Percentiles rank a stretch among this genome's conserved stretches.
Conservation (phyloP, 1,140 invertebrate species). For the Latrodectus geometricus region DNA sequence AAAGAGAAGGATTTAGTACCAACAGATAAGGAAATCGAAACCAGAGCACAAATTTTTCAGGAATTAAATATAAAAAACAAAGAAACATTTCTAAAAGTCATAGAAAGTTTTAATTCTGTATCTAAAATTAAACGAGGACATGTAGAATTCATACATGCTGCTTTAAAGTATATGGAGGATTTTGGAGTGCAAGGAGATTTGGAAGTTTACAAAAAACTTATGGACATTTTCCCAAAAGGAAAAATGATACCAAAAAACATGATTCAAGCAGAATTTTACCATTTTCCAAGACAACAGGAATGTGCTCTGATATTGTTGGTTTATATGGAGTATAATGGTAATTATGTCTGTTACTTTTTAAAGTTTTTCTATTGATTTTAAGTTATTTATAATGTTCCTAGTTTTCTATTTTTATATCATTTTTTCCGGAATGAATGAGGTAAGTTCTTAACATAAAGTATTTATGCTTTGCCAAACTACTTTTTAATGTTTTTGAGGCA, state of each 20-base stretch:
- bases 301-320: slow-evolving; percentile 87
- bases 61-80: slow-evolving; percentile 77
- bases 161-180: slow-evolving; percentile 87
- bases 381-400: no score
- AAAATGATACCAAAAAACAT: slow-evolving; percentile 84
- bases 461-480: no score
- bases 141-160: slow-evolving; percentile 93
- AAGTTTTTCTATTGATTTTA: no score
- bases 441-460: no score
- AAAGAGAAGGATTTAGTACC: no score
- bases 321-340: slow-evolving; percentile 88
- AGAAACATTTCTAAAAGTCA: slow-evolving; percentile 79
- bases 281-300: slow-evolving; percentile 92
- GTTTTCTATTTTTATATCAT: no score
- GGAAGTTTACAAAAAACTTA: slow-evolving; percentile 88
- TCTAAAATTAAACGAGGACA: slow-evolving; percentile 79
- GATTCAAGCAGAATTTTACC: slow-evolving; percentile 87
- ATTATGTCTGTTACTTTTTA: neutral
- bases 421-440: no score
- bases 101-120: slow-evolving; percentile 76
- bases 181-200: slow-evolving; percentile 92
- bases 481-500: no score
- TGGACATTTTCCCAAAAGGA: slow-evolving; percentile 93
- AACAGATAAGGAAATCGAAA: no score
- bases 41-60: slow-evolving; percentile 69